phyloP scores from a whole-genome alignment of 92 coral and sea anemone species.

The Paragorgia papillata region DNA sequence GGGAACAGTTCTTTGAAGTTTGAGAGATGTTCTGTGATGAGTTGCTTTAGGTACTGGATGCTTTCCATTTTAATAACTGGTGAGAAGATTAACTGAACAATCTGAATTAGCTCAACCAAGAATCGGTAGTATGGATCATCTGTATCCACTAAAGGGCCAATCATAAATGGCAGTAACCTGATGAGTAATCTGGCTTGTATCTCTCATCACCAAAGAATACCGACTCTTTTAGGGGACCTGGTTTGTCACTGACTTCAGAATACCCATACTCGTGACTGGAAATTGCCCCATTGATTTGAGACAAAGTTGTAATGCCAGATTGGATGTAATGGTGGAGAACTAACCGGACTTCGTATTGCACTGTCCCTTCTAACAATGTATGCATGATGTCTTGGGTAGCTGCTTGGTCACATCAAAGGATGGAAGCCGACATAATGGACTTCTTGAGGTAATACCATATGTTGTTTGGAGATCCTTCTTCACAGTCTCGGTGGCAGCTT shows the following conservation, averaged over 20 bases:
- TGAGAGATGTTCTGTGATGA: too few species aligned
- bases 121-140: conserved; percentile 11
- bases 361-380: conserved; percentile 30
- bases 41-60: conserved; percentile 24
- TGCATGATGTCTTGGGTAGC: conserved; percentile 34
- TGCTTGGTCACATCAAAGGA: conserved; percentile 29
- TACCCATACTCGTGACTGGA: too few species aligned
- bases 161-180: conserved; percentile 10
- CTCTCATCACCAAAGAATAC: too few species aligned
- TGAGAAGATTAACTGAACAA: conserved; percentile 23
- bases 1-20: conserved; percentile 21
- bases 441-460: conserved; percentile 11
- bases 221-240: too few species aligned
- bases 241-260: too few species aligned
- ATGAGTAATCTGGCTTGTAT: conserved; percentile 12
- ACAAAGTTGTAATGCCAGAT: conserved; percentile 11
- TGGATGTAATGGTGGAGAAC: conserved; percentile 31
- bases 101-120: conserved; percentile 30
- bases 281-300: conserved; percentile 32
- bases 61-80: conserved; percentile 9
- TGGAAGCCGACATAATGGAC: conserved; percentile 17
- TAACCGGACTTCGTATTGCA: conserved; percentile 21
- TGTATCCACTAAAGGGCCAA: conserved; percentile 19
- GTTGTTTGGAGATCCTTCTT: conserved; percentile 29
- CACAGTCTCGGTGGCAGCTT: conserved; percentile 11